Base-by-base conservation (phyloP, 2,888 invertebrate species). In the Lasiommata megera region DNA sequence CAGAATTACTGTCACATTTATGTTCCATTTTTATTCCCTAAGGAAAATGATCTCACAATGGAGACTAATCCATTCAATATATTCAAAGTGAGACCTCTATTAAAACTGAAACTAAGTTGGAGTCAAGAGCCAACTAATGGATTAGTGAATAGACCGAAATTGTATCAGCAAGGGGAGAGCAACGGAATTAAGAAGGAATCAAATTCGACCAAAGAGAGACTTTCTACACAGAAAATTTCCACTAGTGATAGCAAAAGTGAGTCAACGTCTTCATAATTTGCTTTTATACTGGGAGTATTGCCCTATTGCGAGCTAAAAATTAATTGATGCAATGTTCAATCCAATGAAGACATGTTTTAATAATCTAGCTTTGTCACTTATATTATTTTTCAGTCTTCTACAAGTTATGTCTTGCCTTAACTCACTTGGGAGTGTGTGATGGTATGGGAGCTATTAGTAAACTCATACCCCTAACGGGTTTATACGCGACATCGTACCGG, bases 101-200 rank as follows among this genome's bases (percentile, higher is more conserved):
- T 98, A 1, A 97, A 97, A 83, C 94, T 98, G 72, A 94, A 95
- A 70, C 87, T 98, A 46, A 94, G 94, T 68, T 97, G 98, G 97
- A 95, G 95, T 52, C 94, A 93, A 61, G 94, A 95, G 70, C 93
- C 94, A 0, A 93, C 93, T 31, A 93, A 92, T 51, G 93, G 93
- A 11, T 82, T 94, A 40, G 94, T 94, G 7, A 94, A 94, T 69
- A 84, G 94, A 66, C 95, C 95, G 2, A 91, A 93, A 64, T 88
- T 93, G 51, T 93, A 87, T 66, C 89, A 89, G 61, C 89, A 88
- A 37, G 75, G 60, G 46, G 89, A 89, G 28, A 67, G 67, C 6
- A 87, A 85, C 52, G 86, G 87, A 1, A 51, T 76, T 1, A 90
- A 86, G 58, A 88, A 84, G 62, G 89, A 88, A 0, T 58, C 73